phyloP scores from a whole-genome alignment of 2,888 invertebrate species.

The Lagria hirta region DNA sequence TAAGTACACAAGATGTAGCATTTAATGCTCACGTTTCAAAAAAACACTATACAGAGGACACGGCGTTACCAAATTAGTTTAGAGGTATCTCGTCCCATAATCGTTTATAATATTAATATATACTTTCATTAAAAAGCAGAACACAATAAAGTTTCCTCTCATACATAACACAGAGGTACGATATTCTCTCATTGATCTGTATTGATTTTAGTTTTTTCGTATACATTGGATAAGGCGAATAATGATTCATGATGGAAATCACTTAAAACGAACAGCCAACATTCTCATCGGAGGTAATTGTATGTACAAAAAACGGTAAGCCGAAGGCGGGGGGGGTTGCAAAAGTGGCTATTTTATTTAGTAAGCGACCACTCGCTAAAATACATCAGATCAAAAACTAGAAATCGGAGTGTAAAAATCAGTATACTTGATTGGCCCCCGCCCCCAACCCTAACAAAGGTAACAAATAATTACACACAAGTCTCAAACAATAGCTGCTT shows the following conservation, averaged over 20 bases:
- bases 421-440: slow-evolving; percentile 39
- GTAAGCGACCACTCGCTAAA: slow-evolving; percentile 40
- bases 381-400: slow-evolving; percentile 47
- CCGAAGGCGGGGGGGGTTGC: slow-evolving; percentile 32
- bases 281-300: slow-evolving; percentile 54
- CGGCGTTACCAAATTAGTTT: slow-evolving; percentile 56
- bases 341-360: no score
- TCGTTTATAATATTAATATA: slow-evolving; percentile 52
- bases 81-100: slow-evolving; percentile 56
- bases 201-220: slow-evolving; percentile 57
- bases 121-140: slow-evolving; percentile 57
- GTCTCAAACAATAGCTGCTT: slow-evolving; percentile 31
- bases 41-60: slow-evolving; percentile 58
- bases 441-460: slow-evolving; percentile 42
- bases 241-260: slow-evolving; percentile 57
- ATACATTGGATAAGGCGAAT: slow-evolving; percentile 72
- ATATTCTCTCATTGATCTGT: slow-evolving; percentile 51
- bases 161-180: slow-evolving; percentile 56
- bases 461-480: slow-evolving; percentile 40
- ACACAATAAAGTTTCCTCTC: slow-evolving; percentile 56
- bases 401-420: slow-evolving; percentile 42
- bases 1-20: slow-evolving; percentile 58
- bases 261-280: slow-evolving; percentile 57
- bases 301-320: slow-evolving; percentile 43
- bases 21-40: slow-evolving; percentile 58